These are phyloP conservation scores for Notechis scutatus DNA, from an alignment of 2,113 vertebrate species.

Conservation along the genomic window DNA sequence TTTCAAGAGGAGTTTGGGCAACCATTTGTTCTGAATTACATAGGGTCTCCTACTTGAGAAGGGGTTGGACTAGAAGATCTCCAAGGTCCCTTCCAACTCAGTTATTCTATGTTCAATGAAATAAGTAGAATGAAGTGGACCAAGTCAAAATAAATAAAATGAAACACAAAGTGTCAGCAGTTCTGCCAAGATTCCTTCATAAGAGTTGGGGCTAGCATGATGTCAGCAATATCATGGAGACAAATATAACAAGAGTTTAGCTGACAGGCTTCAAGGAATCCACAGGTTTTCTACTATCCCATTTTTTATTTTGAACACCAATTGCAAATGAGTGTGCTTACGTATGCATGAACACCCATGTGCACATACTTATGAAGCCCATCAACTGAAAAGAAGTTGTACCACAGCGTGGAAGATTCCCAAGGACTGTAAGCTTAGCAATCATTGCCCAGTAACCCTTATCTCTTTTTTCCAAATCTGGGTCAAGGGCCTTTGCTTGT, in stretches of 20 bases:
- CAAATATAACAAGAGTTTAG: constrained; percentile 20
- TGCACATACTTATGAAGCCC: not conserved
- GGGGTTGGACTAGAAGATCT: not conserved
- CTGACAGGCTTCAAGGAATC: not conserved
- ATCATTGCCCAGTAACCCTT: constrained; percentile 16
- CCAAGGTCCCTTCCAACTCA: not conserved
- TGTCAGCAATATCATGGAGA: constrained; percentile 5
- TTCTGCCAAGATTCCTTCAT: not conserved
- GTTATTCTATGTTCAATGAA: not conserved
- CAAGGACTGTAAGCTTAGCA: constrained; percentile 27
- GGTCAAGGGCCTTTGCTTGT: constrained; percentile 41
- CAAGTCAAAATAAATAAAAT: constrained; percentile 4
- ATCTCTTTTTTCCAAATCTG: constrained; percentile 27
- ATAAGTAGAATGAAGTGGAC: constrained; percentile 6
- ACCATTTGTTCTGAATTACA: not conserved
- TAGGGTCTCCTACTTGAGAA: not conserved
- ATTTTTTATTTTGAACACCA: not conserved
- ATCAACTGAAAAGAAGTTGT: not conserved
- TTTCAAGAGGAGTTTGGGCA: not conserved
- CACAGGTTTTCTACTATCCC: not conserved
- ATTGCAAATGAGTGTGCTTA: not conserved
- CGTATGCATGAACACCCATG: not conserved
- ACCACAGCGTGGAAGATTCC: not conserved
- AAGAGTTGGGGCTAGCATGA: not conserved
- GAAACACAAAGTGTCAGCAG: not conserved